These are phyloP conservation scores for Odobenus rosmarus DNA, from an alignment of 2,113 vertebrate species.

Conservation along the genomic window DNA sequence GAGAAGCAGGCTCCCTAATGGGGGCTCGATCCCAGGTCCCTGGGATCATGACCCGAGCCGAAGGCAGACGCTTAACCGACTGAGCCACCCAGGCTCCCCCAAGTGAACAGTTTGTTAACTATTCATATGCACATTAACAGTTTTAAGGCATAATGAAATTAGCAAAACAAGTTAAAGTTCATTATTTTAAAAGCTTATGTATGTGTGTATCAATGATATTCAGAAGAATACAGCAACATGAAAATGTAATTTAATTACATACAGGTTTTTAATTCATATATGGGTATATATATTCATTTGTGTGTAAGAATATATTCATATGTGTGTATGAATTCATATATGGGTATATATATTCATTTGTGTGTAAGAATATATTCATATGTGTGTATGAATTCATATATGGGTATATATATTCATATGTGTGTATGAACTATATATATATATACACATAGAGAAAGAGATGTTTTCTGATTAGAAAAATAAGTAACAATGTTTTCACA, in stretches of 20 bases:
- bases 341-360: too few species aligned
- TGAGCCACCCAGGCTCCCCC: background rate
- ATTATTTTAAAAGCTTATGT: background rate
- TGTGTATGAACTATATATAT: background rate
- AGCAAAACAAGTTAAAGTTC: background rate
- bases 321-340: too few species aligned
- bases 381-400: too few species aligned
- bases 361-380: too few species aligned
- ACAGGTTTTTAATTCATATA: background rate
- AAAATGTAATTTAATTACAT: background rate
- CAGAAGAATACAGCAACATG: background rate
- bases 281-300: background rate
- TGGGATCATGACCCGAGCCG: too few species aligned
- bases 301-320: background rate
- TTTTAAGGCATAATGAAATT: background rate
- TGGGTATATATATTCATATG: background rate
- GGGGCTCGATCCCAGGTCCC: too few species aligned
- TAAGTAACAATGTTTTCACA: background rate
- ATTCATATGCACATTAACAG: background rate
- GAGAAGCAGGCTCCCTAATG: too few species aligned
- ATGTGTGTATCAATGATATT: background rate
- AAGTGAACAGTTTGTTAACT: background rate
- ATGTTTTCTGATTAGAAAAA: background rate
- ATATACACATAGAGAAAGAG: background rate
- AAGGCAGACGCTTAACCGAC: background rate